A percentile compares a stretch with the other conserved stretches of the same genome.
These are phyloP conservation scores for Branchipolynoe longqiensis DNA, from an alignment of 2,888 invertebrate species.

Conservation along the genomic window DNA sequence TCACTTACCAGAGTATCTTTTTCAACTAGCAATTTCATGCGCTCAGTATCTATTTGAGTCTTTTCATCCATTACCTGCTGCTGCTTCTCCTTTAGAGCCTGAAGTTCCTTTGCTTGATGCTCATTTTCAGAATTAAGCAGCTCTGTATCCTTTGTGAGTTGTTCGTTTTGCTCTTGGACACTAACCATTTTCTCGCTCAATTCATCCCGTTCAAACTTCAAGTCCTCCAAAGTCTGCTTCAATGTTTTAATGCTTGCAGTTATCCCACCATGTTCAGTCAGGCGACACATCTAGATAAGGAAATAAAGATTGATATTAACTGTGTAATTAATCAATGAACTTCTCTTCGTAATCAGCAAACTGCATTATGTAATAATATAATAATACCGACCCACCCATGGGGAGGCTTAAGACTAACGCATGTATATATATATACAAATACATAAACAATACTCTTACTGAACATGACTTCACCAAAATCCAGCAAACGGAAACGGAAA, in stretches of 20 bases:
- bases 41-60: not conserved
- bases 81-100: not conserved
- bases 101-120: constrained; percentile 25
- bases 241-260: constrained; percentile 55
- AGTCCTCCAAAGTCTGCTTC: constrained; percentile 63
- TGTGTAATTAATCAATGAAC: no score
- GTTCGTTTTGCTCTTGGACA: constrained; percentile 38
- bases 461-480: no score
- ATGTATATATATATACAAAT: no score
- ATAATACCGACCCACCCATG: no score
- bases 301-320: not conserved
- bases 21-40: not conserved
- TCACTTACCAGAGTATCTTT: constrained; percentile 3
- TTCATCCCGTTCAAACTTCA: constrained; percentile 66
- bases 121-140: constrained; percentile 58
- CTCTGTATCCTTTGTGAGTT: constrained; percentile 55
- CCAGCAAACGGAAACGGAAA: no score
- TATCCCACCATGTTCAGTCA: constrained; percentile 53
- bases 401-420: no score
- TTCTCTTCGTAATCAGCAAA: no score
- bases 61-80: constrained; percentile 1
- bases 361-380: no score
- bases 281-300: constrained; percentile 29
- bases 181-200: constrained; percentile 60
- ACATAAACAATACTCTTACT: no score